phyloP scores from a whole-genome alignment of 1,140 invertebrate genomes.

The Bicyclus anynana region DNA sequence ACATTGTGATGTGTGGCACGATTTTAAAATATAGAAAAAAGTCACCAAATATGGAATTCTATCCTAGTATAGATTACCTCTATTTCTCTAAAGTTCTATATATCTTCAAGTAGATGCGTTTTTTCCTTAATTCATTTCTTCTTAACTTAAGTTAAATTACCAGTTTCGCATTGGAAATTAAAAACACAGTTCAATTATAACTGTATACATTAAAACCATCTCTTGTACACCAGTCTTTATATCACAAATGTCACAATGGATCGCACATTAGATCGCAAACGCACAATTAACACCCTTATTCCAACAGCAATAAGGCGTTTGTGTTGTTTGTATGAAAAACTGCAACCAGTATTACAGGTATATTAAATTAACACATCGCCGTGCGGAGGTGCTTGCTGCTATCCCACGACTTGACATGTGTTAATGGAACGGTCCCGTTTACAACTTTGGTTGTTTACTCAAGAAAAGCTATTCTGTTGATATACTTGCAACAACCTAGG shows the following conservation, averaged over 20 bases:
- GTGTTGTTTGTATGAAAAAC: conserved; percentile 3
- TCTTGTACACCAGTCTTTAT: not conserved
- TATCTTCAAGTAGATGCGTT: no score
- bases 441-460: not conserved
- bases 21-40: no score
- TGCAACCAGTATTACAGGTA: conserved; percentile 21
- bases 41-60: no score
- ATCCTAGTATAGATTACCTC: no score
- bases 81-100: no score
- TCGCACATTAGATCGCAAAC: not conserved
- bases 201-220: no score
- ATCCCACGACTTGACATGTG: conserved; percentile 19
- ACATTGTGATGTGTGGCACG: no score
- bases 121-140: no score
- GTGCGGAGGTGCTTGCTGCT: conserved; percentile 13
- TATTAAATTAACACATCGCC: conserved; percentile 41
- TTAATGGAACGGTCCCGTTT: conserved; percentile 11
- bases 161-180: no score
- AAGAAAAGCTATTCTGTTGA: not conserved
- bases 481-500: no score
- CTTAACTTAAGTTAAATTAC: no score
- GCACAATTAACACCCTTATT: not conserved
- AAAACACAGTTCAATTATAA: no score
- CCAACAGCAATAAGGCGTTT: not conserved
- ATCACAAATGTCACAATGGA: not conserved